phyloP scores from a whole-genome alignment of 2,888 invertebrate genomes.

The Mythimna vitellina region DNA sequence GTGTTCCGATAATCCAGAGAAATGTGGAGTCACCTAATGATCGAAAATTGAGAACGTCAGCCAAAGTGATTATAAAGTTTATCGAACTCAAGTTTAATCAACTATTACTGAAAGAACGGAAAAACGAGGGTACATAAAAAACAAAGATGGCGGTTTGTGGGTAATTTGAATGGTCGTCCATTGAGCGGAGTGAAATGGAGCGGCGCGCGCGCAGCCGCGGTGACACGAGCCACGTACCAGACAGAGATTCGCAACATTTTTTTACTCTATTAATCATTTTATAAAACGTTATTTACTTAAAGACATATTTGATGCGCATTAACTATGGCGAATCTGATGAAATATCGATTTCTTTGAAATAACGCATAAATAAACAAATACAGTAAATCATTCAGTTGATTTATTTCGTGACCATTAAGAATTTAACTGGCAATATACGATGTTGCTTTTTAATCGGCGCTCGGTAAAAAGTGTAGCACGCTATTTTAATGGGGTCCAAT shows the following conservation, averaged over 20 bases:
- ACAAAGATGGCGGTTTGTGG: slow-evolving; percentile 76
- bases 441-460: slow-evolving; percentile 27
- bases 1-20: slow-evolving; percentile 63
- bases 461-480: slow-evolving; percentile 45
- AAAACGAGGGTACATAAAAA: slow-evolving; percentile 77
- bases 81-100: slow-evolving; percentile 79
- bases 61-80: slow-evolving; percentile 70
- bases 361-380: slow-evolving; percentile 52
- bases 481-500: slow-evolving; percentile 44
- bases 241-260: slow-evolving; percentile 75
- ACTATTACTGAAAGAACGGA: slow-evolving; percentile 78
- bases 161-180: slow-evolving; percentile 82
- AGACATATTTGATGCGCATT: slow-evolving; percentile 57
- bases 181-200: slow-evolving; percentile 82
- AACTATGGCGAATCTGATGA: slow-evolving; percentile 56
- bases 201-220: slow-evolving; percentile 75
- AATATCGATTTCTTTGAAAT: slow-evolving; percentile 57
- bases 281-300: slow-evolving; percentile 56
- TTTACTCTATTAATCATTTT: slow-evolving; percentile 53
- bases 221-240: slow-evolving; percentile 82
- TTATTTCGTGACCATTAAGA: slow-evolving; percentile 63
- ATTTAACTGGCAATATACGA: slow-evolving; percentile 38
- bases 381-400: slow-evolving; percentile 50
- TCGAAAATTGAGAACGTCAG: slow-evolving; percentile 71
- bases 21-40: slow-evolving; percentile 66